Conservation (phyloP, 1,140 invertebrate genomes). For the Medauroidea extradentata region DNA sequence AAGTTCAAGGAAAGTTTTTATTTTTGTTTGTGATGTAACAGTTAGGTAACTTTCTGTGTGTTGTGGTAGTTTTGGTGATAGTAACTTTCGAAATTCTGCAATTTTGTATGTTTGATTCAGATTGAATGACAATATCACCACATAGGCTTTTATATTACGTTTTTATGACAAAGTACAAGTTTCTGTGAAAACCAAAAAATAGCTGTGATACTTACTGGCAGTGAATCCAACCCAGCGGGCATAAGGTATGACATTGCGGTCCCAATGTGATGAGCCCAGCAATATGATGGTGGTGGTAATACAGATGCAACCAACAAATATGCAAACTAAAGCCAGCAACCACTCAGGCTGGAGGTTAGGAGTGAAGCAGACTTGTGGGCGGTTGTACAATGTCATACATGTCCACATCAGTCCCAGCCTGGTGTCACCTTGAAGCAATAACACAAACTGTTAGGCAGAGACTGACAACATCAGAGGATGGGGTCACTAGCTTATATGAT, state of each 20-base stretch:
- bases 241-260: conserved; percentile 84
- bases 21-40: not conserved
- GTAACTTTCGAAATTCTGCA: not conserved
- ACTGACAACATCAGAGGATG: not conserved
- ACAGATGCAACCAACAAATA: conserved; percentile 88
- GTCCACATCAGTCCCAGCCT: conserved; percentile 89
- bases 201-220: conserved; percentile 65
- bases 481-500: not conserved
- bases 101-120: not conserved
- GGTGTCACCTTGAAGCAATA: conserved; percentile 65
- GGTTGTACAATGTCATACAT: conserved; percentile 87
- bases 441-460: not conserved
- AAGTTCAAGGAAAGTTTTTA: too few species aligned
- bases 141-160: not conserved
- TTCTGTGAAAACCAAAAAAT: not conserved
- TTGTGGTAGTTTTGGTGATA: too few species aligned
- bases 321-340: conserved; percentile 84
- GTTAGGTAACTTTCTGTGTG: too few species aligned
- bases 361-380: conserved; percentile 81
- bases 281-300: conserved; percentile 88
- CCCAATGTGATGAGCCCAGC: conserved; percentile 84
- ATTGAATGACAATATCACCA: not conserved
- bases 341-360: conserved; percentile 85
- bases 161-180: not conserved
- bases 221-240: conserved; percentile 94